These are phyloP conservation scores for Microtus pennsylvanicus DNA, from an alignment of 2,113 vertebrate genomes.

Conservation along the genomic window DNA sequence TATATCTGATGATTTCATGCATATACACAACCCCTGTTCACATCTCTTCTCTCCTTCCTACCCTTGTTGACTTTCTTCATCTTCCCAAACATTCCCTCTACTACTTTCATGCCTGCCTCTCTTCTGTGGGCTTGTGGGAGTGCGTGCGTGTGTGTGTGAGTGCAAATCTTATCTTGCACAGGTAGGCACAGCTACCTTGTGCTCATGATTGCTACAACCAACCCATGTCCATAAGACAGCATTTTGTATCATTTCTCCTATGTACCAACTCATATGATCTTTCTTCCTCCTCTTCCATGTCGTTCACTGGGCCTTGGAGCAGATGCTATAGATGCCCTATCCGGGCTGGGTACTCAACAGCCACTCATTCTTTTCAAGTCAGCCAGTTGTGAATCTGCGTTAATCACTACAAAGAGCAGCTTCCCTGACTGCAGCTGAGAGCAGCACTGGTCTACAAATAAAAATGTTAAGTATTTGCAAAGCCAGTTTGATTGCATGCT, in stretches of 20 bases:
- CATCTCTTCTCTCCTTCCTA: neutral
- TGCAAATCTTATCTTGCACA: neutral
- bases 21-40: neutral
- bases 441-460: neutral
- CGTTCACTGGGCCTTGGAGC: neutral
- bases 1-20: neutral
- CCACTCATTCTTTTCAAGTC: neutral
- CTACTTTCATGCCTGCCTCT: neutral
- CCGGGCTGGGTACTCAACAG: neutral
- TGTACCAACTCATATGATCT: neutral
- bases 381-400: too few species aligned
- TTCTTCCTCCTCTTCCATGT: neutral
- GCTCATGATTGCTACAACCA: neutral
- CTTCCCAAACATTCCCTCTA: neutral
- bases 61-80: neutral
- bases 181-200: neutral
- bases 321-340: neutral
- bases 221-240: neutral
- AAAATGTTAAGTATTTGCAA: neutral
- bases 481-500: neutral
- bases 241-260: too few species aligned
- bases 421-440: neutral
- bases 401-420: neutral
- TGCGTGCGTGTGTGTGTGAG: neutral
- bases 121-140: too few species aligned